These are phyloP conservation scores for Leuciscus waleckii DNA, from an alignment of 2,797 vertebrate genomes.

Conservation along the genomic window DNA sequence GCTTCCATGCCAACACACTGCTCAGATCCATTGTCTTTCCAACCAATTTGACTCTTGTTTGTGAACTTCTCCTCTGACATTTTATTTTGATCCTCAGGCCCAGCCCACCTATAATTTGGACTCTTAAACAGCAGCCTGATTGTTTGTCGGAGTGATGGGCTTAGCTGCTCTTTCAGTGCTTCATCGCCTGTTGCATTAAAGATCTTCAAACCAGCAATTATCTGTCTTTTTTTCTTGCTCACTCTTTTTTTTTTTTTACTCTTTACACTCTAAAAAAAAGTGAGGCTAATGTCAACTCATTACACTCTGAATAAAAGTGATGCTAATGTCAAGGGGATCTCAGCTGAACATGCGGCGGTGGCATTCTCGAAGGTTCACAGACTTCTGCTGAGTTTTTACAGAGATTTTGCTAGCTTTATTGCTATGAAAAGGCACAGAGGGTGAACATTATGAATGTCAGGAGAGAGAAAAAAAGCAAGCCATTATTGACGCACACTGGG, in stretches of 20 bases:
- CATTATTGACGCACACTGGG: background rate
- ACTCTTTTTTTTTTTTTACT: slow-evolving; percentile 69
- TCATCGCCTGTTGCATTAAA: slow-evolving; percentile 79
- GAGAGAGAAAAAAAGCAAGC: slow-evolving; percentile 11
- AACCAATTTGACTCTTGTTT: slow-evolving; percentile 67
- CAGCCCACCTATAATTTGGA: slow-evolving; percentile 75
- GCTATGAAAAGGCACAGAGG: slow-evolving; percentile 9
- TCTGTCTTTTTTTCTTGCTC: slow-evolving; percentile 48
- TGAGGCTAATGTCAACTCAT: slow-evolving; percentile 72
- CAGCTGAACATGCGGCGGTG: slow-evolving; percentile 57
- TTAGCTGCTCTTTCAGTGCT: slow-evolving; percentile 79
- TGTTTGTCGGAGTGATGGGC: slow-evolving; percentile 80
- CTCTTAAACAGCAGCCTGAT: slow-evolving; percentile 80
- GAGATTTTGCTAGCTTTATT: slow-evolving; percentile 23
- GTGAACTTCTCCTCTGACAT: slow-evolving; percentile 78
- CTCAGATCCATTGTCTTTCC: slow-evolving; percentile 49
- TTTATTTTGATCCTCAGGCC: slow-evolving; percentile 76
- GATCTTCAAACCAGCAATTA: slow-evolving; percentile 82
- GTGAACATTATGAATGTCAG: slow-evolving; percentile 24
- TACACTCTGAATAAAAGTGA: slow-evolving; percentile 76
- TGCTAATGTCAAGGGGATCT: slow-evolving; percentile 67
- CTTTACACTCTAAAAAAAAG: slow-evolving; percentile 76
- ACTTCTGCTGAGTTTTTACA: slow-evolving; percentile 16
- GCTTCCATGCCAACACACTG: slow-evolving; percentile 35
- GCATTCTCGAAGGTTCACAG: slow-evolving; percentile 38